A percentile compares a stretch with the other conserved stretches of the same genome.
Conservation (phyloP, 2,888 invertebrate species). For the Cetonia aurata region DNA sequence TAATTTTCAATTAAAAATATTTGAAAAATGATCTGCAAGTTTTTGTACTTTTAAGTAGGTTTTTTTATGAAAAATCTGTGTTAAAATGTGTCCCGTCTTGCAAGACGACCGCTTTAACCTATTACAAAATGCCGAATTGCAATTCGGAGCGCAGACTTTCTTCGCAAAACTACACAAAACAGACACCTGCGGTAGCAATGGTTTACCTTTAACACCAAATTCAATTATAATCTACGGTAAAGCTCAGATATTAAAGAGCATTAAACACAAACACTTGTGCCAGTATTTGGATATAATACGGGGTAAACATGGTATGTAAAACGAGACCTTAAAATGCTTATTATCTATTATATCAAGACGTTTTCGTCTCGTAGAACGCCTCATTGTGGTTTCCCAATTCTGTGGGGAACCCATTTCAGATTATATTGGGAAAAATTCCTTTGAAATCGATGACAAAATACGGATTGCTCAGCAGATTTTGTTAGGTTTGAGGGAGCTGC, state of each 20-base stretch:
- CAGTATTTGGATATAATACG: slow-evolving; percentile 92
- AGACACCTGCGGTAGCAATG: slow-evolving; percentile 95
- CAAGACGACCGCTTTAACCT: slow-evolving; percentile 47
- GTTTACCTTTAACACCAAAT: slow-evolving; percentile 95
- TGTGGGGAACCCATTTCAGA: slow-evolving; percentile 75
- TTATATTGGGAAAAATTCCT: slow-evolving; percentile 66
- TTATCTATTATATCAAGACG: slow-evolving; percentile 10
- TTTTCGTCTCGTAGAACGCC: slow-evolving; percentile 73
- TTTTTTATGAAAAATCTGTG: too few species aligned
- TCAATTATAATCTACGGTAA: slow-evolving; percentile 93
- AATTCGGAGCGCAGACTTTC: slow-evolving; percentile 90
- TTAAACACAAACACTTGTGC: slow-evolving; percentile 86
- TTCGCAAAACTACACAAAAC: slow-evolving; percentile 92
- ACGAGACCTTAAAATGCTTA: neutral
- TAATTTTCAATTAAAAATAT: neutral
- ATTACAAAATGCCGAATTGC: slow-evolving; percentile 67
- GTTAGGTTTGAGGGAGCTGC: slow-evolving; percentile 79
- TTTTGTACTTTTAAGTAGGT: neutral
- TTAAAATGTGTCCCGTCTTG: slow-evolving; percentile 4
- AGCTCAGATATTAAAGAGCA: slow-evolving; percentile 84
- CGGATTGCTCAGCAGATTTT: slow-evolving; percentile 81
- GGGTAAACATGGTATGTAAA: slow-evolving; percentile 89
- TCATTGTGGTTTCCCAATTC: slow-evolving; percentile 86
- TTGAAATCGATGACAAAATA: slow-evolving; percentile 69
- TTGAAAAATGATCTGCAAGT: neutral